Percentiles rank a stretch among this genome's conserved stretches.
Evolutionary conservation across 53 echinoderm and acorn worm species (phyloP).

Genomic region (Pentamera pediparva): DNA sequence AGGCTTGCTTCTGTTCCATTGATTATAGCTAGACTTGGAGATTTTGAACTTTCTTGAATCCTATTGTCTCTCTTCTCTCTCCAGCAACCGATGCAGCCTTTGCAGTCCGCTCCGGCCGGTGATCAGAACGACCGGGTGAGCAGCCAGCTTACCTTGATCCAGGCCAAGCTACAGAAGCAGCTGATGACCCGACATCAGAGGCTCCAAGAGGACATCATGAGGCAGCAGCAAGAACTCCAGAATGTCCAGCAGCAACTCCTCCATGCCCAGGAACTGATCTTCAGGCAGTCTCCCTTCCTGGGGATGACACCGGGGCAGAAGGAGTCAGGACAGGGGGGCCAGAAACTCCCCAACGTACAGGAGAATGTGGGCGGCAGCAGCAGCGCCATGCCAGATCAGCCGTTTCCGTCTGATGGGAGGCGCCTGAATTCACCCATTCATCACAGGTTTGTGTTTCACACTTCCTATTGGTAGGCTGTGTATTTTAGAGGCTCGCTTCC

Average conservation of each 20-base stretch:
- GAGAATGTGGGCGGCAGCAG: neutral
- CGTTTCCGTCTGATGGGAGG: neutral
- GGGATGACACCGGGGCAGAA: neutral
- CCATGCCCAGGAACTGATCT: slow-evolving; percentile 79
- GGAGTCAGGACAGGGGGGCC: neutral
- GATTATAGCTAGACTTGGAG: too few species aligned
- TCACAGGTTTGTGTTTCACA: slow-evolving; percentile 5
- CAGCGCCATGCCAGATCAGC: neutral
- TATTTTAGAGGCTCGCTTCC: too few species aligned
- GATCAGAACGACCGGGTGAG: too few species aligned
- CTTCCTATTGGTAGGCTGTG: too few species aligned
- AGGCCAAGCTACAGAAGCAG: slow-evolving; percentile 91
- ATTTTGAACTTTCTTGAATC: too few species aligned
- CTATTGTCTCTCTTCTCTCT: too few species aligned
- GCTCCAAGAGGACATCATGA: slow-evolving; percentile 79
- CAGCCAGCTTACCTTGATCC: slow-evolving; percentile 77
- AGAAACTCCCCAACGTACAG: neutral
- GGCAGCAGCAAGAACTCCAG: slow-evolving; percentile 84
- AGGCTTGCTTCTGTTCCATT: too few species aligned
- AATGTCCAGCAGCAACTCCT: slow-evolving; percentile 84
- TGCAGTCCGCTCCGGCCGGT: too few species aligned
- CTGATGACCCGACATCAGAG: slow-evolving; percentile 76
- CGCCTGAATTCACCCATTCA: neutral
- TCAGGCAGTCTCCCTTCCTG: slow-evolving; percentile 57
- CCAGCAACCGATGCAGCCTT: too few species aligned